Evolutionary conservation across 2,113 vertebrate species (phyloP), one percentile per base, ranked within the genome.

Genomic region (Passer montanus): DNA sequence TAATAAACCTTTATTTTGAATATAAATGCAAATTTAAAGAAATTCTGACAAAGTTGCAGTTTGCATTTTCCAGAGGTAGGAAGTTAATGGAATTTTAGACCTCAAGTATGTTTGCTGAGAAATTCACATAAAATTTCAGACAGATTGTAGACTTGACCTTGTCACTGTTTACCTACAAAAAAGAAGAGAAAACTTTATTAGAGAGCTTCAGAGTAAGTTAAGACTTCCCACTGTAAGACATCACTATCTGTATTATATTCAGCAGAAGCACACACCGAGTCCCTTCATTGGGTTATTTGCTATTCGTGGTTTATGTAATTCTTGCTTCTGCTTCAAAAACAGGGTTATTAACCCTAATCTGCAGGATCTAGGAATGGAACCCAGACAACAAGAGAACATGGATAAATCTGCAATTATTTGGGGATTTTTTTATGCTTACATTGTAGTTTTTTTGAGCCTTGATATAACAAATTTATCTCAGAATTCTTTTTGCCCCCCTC

Each of bases 61-160:
- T 46, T 50, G 18, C 0, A 0, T 10, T 52, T 80, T 84, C 62
- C 7, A 79, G n/a, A 52, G 7, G 64, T 81, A 70, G 0, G 12
- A 49, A n/a, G 1, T 62, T 76, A 33, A 11, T 31, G 41, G 44
- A 46, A 26, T 13, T 49, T 44, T 21, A 44, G 28, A 39, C n/a
- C 44, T 88, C 19, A 81, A 39, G 30, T 72, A 47, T 37, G 68
- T 84, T 33, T 56, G 7, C 30, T 49, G 46, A 91, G 14, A 53
- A 78, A 60, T 44, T 79, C 17, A 41, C 2, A 3, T 5, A 41
- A 33, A 47, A 85, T 22, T 81, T 72, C 53, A 22, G 63, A 56
- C 53, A 37, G 6, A 5, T 12, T 44, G 10, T 44, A 78, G 43
- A 31, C 20, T 68, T n/a, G 12, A 60, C 16, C 18, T 91, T 81